Evolutionary conservation across 2,797 vertebrate species (phyloP), one percentile per base, ranked within the genome.

Genomic region (Macropodus opercularis): DNA sequence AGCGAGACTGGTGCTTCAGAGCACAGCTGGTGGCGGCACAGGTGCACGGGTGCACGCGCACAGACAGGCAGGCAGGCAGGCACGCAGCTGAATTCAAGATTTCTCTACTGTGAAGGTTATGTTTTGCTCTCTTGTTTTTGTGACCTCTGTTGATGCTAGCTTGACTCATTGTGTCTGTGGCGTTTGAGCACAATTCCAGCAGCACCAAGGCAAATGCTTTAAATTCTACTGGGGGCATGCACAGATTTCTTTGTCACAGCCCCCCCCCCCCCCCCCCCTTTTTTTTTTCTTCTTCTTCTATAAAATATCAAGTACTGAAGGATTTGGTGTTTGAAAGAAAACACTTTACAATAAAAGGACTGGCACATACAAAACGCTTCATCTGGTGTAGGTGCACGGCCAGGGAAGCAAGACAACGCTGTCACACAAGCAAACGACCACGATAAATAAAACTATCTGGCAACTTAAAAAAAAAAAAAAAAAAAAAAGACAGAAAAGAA

Each of bases 1-100:
- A 69, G 80, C 67, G 43, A 75, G 81, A 69, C 76, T 3, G 51
- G 69, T 72, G 71, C 83, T 91, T 90, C 82, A 91, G 78, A 87
- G 62, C 85, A 59, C 90, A 86, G 87, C 72, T 74, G 84, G 88
- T 78, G 80, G 81, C 77, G 63, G 63, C 64, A 65, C 63, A 77
- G 78, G 80, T 80, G 77, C 50, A 34, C 29, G 60, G 32, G 38
- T 40, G 63, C 5, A 2, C 8, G 46, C 19, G 18, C 49, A 35
- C 15, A 3, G 23, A 18, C 29, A 22, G 5, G 52, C 42, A 23
- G 17, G 23, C 19, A 21, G 19, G 50, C 29, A 55, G 2, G 49
- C 27, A 40, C 27, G 43, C 29, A 69, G 56, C 49, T 61, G 53
- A 73, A 71, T 84, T 69, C 35, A 51, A 47, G 61, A 84, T 77